Evolutionary conservation across 2,113 vertebrate genomes (phyloP).

Genomic region (Tyrannus savana): DNA sequence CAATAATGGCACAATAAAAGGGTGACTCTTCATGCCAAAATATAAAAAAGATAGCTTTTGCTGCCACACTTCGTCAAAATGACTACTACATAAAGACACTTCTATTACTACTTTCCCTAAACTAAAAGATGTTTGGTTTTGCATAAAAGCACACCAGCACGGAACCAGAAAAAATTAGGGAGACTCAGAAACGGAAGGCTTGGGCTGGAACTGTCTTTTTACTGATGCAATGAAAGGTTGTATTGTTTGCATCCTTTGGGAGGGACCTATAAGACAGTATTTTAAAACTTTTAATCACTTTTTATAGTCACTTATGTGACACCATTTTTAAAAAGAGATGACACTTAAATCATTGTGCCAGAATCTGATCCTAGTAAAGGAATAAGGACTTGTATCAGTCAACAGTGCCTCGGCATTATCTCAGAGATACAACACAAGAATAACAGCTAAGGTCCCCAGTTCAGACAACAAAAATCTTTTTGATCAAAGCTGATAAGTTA

Average conservation of each 20-base stretch:
- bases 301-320: fast-evolving
- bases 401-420: not conserved
- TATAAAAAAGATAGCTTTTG: constrained; percentile 56
- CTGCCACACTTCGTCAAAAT: constrained; percentile 65
- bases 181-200: not conserved
- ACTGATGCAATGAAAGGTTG: not conserved
- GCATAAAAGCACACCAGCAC: not conserved
- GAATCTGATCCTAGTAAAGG: not conserved
- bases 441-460: not conserved
- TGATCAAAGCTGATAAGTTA: not conserved
- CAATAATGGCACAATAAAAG: constrained; percentile 70
- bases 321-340: not conserved
- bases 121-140: constrained; percentile 36
- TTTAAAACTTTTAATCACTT: not conserved
- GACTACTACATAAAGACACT: constrained; percentile 53
- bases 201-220: fast-evolving
- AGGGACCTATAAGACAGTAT: not conserved
- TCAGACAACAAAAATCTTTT: not conserved
- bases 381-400: not conserved
- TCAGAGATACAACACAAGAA: not conserved
- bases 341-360: not conserved
- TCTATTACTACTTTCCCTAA: constrained; percentile 35
- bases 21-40: constrained; percentile 65
- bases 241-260: not conserved
- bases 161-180: not conserved